Conservation (phyloP, 2,888 invertebrate genomes). For the Cataglyphis rosenhaueri region DNA sequence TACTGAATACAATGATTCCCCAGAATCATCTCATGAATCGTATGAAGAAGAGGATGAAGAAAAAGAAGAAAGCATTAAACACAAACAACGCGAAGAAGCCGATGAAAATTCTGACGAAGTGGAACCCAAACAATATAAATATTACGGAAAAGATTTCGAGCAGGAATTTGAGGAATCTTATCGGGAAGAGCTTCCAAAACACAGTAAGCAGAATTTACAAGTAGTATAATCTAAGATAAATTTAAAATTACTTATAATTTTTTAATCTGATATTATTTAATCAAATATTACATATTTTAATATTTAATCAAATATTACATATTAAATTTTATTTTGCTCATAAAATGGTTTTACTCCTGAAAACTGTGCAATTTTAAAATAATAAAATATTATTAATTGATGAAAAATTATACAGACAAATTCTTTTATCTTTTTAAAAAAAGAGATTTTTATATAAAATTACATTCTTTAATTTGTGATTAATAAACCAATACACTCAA, state of each 20-base stretch:
- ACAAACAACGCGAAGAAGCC: slow-evolving; percentile 67
- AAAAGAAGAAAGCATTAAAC: slow-evolving; percentile 71
- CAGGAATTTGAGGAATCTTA: slow-evolving; percentile 77
- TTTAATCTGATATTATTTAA: not conserved
- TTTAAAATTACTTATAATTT: not conserved
- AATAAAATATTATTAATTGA: not conserved
- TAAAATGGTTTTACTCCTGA: no score
- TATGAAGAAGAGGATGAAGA: slow-evolving; percentile 73
- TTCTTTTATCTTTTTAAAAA: not conserved
- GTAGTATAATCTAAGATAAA: not conserved
- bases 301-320: not conserved
- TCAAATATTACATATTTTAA: not conserved
- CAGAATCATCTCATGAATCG: slow-evolving; percentile 38
- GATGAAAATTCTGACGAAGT: slow-evolving; percentile 64
- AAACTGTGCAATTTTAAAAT: not conserved
- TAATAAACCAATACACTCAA: not conserved
- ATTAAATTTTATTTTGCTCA: not conserved
- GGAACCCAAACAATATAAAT: slow-evolving; percentile 55
- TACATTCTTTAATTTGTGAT: not conserved
- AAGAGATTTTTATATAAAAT: not conserved
- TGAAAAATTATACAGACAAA: not conserved
- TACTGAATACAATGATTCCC: slow-evolving; percentile 50
- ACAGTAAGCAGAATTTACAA: slow-evolving; percentile 65
- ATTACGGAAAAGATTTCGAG: slow-evolving; percentile 74
- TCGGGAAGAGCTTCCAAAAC: slow-evolving; percentile 68